Conservation (phyloP, 1,140 invertebrate species). For the Halictus rubicundus region DNA sequence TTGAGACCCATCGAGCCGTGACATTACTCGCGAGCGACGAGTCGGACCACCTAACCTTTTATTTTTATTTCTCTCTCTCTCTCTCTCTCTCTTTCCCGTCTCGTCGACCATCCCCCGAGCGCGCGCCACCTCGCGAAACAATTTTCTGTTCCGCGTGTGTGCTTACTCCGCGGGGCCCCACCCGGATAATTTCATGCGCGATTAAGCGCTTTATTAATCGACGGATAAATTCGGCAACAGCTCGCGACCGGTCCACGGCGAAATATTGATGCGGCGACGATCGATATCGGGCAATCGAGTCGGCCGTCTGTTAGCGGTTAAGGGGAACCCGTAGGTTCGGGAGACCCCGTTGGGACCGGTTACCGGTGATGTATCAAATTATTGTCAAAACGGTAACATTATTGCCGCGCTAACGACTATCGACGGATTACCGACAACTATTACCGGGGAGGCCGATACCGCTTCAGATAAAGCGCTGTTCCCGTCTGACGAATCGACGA, state of each 20-base stretch:
- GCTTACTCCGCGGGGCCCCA: not conserved
- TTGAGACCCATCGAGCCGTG: conserved; percentile 5
- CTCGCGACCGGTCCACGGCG: conserved; percentile 20
- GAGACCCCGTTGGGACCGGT: conserved; percentile 40
- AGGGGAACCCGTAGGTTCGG: conserved; percentile 54
- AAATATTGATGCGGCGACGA: conserved; percentile 43
- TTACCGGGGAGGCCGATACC: conserved; percentile 22
- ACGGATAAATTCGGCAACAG: conserved; percentile 42
- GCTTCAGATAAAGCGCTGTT: too few species aligned
- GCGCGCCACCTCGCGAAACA: conserved; percentile 1
- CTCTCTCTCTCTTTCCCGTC: too few species aligned
- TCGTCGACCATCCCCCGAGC: too few species aligned
- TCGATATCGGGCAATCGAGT: conserved; percentile 65
- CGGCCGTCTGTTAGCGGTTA: conserved; percentile 61
- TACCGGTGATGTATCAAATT: conserved; percentile 64
- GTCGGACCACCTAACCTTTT: not conserved
- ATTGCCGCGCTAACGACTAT: conserved; percentile 63
- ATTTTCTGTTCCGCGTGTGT: conserved; percentile 16
- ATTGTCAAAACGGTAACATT: conserved; percentile 66
- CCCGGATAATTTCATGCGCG: conserved; percentile 42
- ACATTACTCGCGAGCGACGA: conserved; percentile 1
- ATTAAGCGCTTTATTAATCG: conserved; percentile 57
- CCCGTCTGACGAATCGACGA: too few species aligned
- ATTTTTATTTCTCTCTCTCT: not conserved
- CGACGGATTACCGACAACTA: conserved; percentile 63